These are phyloP conservation scores for Oligia latruncula DNA, from an alignment of 2,888 invertebrate species.

Conservation along the genomic window DNA sequence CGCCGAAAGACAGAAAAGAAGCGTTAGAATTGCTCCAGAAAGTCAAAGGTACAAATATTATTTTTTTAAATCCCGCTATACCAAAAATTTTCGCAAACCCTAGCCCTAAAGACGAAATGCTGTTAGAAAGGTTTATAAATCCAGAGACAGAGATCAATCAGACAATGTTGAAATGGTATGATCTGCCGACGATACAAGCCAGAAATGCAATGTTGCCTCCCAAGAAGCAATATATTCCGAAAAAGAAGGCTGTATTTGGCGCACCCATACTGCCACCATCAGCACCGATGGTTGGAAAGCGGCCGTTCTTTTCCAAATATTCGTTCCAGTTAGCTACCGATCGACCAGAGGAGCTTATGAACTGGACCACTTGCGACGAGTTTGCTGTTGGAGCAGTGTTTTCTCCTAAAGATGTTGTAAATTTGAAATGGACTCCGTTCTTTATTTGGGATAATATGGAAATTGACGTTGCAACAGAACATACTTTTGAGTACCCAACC, in stretches of 20 bases:
- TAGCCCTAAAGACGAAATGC: constrained; percentile 49
- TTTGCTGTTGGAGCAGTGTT: constrained; percentile 74
- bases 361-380: constrained; percentile 80
- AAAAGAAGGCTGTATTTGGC: rapidly evolving
- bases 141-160: constrained; percentile 21
- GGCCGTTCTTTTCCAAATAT: neutral
- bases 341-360: constrained; percentile 20
- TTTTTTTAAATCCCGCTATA: constrained; percentile 9
- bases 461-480: constrained; percentile 55
- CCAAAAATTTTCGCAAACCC: neutral
- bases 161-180: constrained; percentile 57
- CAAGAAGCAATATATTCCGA: neutral
- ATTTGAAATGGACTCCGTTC: constrained; percentile 81
- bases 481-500: constrained; percentile 77
- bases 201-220: constrained; percentile 57
- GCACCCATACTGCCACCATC: neutral
- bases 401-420: constrained; percentile 77
- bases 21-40: constrained; percentile 40
- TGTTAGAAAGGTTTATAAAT: constrained; percentile 22
- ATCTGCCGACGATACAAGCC: constrained; percentile 64
- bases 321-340: constrained; percentile 3
- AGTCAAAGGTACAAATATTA: constrained; percentile 12
- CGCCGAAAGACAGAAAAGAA: constrained; percentile 52
- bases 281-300: neutral
- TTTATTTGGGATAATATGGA: constrained; percentile 75